phyloP scores from a whole-genome alignment of 1,140 invertebrate species.

The Drosophila kepulauana region DNA sequence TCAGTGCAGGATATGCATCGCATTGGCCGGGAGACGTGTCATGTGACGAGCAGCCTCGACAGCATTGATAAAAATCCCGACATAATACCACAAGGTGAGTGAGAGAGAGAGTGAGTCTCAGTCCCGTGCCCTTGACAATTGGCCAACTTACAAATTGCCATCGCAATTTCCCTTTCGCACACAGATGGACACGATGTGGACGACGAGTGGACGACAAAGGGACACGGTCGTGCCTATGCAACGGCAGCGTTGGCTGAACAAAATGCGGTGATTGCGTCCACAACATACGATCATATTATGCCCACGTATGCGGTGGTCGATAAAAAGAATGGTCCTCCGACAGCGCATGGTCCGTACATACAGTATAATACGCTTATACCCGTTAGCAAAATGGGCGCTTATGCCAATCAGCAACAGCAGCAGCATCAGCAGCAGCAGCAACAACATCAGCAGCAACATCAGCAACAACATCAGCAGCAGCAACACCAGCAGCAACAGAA shows the following conservation, averaged over 20 bases:
- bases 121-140: conserved; percentile 22
- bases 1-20: conserved; percentile 84
- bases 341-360: conserved; percentile 75
- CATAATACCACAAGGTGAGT: conserved; percentile 90
- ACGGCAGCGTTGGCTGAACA: conserved; percentile 83
- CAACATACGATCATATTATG: conserved; percentile 83
- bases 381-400: conserved; percentile 83
- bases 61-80: conserved; percentile 92
- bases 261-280: conserved; percentile 82
- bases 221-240: conserved; percentile 80
- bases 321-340: conserved; percentile 68
- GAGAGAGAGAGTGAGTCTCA: too few species aligned
- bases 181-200: conserved; percentile 81
- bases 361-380: conserved; percentile 84
- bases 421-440: conserved; percentile 67
- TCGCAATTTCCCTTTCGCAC: background rate
- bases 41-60: conserved; percentile 87
- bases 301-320: conserved; percentile 83
- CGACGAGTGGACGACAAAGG: conserved; percentile 83
- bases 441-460: conserved; percentile 48
- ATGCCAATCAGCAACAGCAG: conserved; percentile 77
- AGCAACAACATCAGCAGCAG: conserved; percentile 43
- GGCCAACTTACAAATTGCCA: background rate
- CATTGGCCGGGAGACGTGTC: conserved; percentile 85
- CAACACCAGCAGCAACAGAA: conserved; percentile 72